Conservation (phyloP, 2,797 vertebrate genomes). For the Tenualosa ilisha region DNA sequence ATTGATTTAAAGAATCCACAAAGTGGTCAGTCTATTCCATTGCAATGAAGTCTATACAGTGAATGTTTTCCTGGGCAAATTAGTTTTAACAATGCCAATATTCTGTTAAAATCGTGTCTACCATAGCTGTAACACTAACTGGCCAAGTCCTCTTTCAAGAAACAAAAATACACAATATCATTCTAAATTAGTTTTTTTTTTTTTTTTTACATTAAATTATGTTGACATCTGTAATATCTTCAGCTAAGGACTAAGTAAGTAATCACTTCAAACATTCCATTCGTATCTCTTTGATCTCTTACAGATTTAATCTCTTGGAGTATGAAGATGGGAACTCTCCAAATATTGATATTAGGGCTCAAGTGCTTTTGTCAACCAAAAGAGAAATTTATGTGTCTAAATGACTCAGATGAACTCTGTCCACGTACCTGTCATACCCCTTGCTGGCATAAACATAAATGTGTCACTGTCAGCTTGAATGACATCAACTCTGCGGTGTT, state of each 20-base stretch:
- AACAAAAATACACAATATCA: too few species aligned
- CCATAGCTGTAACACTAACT: too few species aligned
- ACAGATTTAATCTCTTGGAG: too few species aligned
- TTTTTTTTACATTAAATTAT: neutral
- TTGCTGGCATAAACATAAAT: neutral
- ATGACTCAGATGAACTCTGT: neutral
- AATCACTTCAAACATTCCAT: neutral
- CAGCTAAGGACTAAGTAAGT: neutral
- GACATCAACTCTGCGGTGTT: neutral
- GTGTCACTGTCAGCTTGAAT: neutral
- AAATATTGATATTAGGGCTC: neutral
- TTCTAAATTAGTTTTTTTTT: too few species aligned
- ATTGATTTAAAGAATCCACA: neutral
- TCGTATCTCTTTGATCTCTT: neutral
- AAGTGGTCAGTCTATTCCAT: neutral
- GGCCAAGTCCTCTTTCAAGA: too few species aligned
- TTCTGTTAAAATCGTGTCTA: too few species aligned
- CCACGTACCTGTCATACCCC: neutral
- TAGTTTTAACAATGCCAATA: neutral
- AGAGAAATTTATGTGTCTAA: neutral
- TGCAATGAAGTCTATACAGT: neutral
- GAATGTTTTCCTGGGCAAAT: neutral
- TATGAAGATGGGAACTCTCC: too few species aligned
- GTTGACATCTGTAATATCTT: neutral
- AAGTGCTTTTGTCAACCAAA: neutral